phyloP scores from a whole-genome alignment of 2,797 vertebrate genomes.

The Anabas testudineus region DNA sequence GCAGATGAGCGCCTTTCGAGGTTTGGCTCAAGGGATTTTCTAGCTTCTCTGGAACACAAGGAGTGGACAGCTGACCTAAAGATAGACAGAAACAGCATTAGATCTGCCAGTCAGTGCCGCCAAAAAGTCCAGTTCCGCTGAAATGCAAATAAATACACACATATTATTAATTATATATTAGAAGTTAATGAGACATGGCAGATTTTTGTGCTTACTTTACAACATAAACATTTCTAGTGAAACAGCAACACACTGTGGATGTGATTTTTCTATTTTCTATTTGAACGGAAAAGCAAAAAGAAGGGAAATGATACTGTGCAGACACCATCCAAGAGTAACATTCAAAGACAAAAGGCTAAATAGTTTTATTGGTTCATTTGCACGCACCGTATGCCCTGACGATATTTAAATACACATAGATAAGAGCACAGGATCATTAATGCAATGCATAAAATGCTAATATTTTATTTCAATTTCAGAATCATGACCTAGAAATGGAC shows the following conservation, averaged over 20 bases:
- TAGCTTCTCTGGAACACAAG: constrained; percentile 63
- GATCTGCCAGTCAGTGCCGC: neutral
- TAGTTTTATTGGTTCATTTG: constrained; percentile 8
- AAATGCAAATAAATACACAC: constrained; percentile 33
- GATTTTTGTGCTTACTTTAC: constrained; percentile 27
- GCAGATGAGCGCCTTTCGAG: constrained; percentile 49
- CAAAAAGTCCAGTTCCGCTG: constrained; percentile 10
- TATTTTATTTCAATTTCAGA: constrained; percentile 8
- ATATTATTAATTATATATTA: constrained; percentile 28
- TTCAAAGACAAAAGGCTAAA: constrained; percentile 12
- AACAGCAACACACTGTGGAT: constrained; percentile 13
- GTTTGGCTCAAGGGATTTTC: constrained; percentile 66
- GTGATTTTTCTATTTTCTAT: constrained; percentile 36
- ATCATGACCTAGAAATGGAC: neutral
- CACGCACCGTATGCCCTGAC: neutral
- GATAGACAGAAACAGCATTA: constrained; percentile 45
- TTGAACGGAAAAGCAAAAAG: constrained; percentile 13
- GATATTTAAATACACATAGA: too few relatives aligned
- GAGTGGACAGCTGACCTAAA: constrained; percentile 76
- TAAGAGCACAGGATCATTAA: neutral
- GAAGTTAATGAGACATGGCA: constrained; percentile 22
- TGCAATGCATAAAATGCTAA: constrained; percentile 3
- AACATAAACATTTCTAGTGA: constrained; percentile 33
- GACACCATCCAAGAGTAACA: constrained; percentile 23
- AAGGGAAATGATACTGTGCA: constrained; percentile 13